Percentiles rank a stretch among this genome's conserved stretches.
Evolutionary conservation across 2,888 invertebrate genomes (phyloP).

Genomic region (Panzeria rudis): DNA sequence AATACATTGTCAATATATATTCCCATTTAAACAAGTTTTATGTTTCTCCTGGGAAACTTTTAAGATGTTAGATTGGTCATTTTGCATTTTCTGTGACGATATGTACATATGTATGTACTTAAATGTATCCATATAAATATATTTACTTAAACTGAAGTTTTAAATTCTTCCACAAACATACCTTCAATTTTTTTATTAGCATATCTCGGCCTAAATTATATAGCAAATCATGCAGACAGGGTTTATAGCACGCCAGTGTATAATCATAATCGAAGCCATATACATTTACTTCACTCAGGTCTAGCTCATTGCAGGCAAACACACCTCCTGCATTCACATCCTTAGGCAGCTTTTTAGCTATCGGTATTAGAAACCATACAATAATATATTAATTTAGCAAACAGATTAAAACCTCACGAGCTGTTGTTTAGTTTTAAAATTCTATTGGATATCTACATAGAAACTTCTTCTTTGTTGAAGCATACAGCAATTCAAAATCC

Average conservation of each 20-base stretch:
- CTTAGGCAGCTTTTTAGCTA: constrained; percentile 93
- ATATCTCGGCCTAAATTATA: constrained; percentile 95
- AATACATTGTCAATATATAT: no score
- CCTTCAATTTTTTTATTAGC: constrained; percentile 94
- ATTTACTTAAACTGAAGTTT: no score
- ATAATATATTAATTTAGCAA: constrained; percentile 29
- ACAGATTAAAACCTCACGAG: neutral
- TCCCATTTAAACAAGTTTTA: no score
- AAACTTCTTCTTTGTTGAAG: constrained; percentile 88
- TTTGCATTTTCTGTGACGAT: no score
- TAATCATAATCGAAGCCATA: constrained; percentile 99
- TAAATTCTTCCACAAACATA: constrained; percentile 80
- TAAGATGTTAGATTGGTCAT: no score
- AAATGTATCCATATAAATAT: no score
- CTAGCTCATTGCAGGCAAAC: constrained; percentile 98
- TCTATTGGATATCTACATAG: constrained; percentile 86
- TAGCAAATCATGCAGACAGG: constrained; percentile 93
- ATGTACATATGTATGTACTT: no score
- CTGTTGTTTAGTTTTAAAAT: constrained; percentile 11
- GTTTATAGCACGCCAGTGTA: constrained; percentile 97
- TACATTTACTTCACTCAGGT: constrained; percentile 94
- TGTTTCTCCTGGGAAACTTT: no score
- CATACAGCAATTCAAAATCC: constrained; percentile 86
- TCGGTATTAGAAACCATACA: constrained; percentile 76
- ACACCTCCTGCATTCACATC: constrained; percentile 95